Evolutionary conservation across 1,140 invertebrate genomes (phyloP).

Genomic region (Drosophila ambigua): DNA sequence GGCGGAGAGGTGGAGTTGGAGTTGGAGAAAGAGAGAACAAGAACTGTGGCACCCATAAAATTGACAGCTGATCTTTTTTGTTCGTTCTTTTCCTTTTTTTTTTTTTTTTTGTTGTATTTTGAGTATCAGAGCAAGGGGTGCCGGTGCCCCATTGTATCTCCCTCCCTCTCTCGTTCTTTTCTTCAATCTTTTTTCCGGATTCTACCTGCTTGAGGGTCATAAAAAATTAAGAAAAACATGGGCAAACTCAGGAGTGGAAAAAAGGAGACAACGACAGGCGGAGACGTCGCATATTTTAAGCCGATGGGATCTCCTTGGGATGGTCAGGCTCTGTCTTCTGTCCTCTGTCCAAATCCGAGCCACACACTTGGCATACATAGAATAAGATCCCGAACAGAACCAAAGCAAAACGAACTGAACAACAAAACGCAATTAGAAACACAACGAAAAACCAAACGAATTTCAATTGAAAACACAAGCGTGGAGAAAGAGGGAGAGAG

Average conservation of each 20-base stretch:
- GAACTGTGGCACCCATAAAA: conserved; percentile 61
- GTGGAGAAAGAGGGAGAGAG: background rate
- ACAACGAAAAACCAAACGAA: conserved; percentile 39
- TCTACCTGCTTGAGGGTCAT: conserved; percentile 69
- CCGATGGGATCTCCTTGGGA: conserved; percentile 44
- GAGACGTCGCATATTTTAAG: conserved; percentile 68
- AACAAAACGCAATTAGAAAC: conserved; percentile 70
- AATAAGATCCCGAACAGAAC: background rate
- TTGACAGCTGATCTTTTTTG: conserved; percentile 75
- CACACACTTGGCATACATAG: conserved; percentile 45
- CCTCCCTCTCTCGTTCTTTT: conserved; percentile 39
- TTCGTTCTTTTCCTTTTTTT: background rate
- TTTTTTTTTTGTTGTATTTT: conserved; percentile 25
- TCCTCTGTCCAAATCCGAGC: conserved; percentile 5
- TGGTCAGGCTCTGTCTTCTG: conserved; percentile 20
- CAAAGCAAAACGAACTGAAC: conserved; percentile 21
- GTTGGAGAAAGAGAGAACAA: conserved; percentile 5
- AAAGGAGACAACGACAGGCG: conserved; percentile 33
- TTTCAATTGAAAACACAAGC: conserved; percentile 57
- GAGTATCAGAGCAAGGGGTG: conserved; percentile 51
- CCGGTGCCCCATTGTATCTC: conserved; percentile 45
- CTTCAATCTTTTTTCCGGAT: conserved; percentile 26
- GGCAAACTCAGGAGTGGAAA: conserved; percentile 45
- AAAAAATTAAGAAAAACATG: conserved; percentile 76
- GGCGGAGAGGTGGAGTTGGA: no score